These are phyloP conservation scores for Aphyosemion australe DNA, from an alignment of 2,113 vertebrate species.

Conservation along the genomic window DNA sequence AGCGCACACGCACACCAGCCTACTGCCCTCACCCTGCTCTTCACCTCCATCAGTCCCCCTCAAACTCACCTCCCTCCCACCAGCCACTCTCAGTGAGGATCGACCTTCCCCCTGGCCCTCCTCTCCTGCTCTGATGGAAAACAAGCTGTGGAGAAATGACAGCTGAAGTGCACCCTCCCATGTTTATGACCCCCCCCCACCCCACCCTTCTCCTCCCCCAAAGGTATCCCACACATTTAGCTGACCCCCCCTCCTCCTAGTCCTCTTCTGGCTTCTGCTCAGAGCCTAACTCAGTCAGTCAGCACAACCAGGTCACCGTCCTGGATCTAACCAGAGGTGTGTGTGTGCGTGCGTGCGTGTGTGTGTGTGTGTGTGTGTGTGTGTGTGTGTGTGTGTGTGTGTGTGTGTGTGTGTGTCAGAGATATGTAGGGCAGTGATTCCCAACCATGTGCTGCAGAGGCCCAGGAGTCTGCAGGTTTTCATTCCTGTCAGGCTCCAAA, in stretches of 20 bases:
- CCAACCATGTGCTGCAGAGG: constrained; percentile 60
- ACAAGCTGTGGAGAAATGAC: constrained; percentile 70
- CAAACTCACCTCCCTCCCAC: constrained; percentile 29
- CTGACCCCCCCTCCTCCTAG: constrained; percentile 19
- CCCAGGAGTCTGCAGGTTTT: constrained; percentile 58
- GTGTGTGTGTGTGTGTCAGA: constrained; percentile 28
- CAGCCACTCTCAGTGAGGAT: constrained; percentile 35
- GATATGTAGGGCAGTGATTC: constrained; percentile 67
- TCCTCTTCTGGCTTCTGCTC: constrained; percentile 63
- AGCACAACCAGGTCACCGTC: constrained; percentile 79
- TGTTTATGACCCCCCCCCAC: constrained; percentile 18
- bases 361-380: too few species aligned
- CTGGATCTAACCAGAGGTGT: constrained; percentile 60
- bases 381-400: constrained; percentile 30
- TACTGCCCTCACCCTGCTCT: constrained; percentile 4
- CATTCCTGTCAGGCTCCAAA: constrained; percentile 46
- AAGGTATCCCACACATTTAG: constrained; percentile 55
- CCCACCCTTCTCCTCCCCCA: constrained; percentile 28
- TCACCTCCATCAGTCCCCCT: constrained; percentile 8
- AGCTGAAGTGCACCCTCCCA: constrained; percentile 64
- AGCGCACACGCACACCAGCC: constrained; percentile 2
- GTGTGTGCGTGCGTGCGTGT: too few species aligned
- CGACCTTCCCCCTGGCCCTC: constrained; percentile 60
- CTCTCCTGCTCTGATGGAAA: constrained; percentile 63
- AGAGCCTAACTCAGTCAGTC: constrained; percentile 77